Conservation (phyloP, 2,113 vertebrate genomes). For the Melanerpes formicivorus region DNA sequence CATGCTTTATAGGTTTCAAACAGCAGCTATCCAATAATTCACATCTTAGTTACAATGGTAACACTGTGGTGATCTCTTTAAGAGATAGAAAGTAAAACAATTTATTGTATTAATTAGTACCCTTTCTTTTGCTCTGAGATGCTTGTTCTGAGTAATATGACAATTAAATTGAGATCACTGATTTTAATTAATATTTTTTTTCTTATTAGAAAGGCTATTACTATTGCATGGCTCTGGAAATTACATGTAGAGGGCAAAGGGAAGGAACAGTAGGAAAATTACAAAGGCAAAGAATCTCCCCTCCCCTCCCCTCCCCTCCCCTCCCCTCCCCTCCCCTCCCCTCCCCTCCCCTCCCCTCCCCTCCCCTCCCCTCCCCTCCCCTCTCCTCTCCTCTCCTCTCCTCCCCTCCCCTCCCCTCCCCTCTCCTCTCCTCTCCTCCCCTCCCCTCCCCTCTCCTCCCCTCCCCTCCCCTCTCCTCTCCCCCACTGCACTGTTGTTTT, state of each 20-base stretch:
- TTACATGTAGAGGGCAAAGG: neutral
- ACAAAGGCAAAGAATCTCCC: neutral
- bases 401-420: too few species aligned
- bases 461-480: too few species aligned
- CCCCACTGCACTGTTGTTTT: neutral
- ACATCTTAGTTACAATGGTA: neutral
- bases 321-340: too few species aligned
- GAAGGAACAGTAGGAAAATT: neutral
- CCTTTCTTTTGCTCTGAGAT: neutral
- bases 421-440: too few species aligned
- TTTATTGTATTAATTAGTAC: constrained; percentile 35
- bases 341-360: too few species aligned
- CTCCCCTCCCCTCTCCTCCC: too few species aligned
- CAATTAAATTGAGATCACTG: constrained; percentile 26
- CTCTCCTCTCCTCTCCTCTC: too few species aligned
- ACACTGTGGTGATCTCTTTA: neutral
- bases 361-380: too few species aligned
- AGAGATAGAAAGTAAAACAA: constrained; percentile 9
- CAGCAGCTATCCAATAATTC: neutral
- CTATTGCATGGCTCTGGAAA: neutral
- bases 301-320: too few species aligned
- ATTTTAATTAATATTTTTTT: constrained; percentile 42
- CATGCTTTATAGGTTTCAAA: neutral
- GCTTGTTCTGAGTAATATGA: neutral
- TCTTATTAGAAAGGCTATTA: neutral